Evolutionary conservation across 2,113 vertebrate genomes (phyloP), one percentile per base, ranked within the genome.

Genomic region (Cavia aperea): DNA sequence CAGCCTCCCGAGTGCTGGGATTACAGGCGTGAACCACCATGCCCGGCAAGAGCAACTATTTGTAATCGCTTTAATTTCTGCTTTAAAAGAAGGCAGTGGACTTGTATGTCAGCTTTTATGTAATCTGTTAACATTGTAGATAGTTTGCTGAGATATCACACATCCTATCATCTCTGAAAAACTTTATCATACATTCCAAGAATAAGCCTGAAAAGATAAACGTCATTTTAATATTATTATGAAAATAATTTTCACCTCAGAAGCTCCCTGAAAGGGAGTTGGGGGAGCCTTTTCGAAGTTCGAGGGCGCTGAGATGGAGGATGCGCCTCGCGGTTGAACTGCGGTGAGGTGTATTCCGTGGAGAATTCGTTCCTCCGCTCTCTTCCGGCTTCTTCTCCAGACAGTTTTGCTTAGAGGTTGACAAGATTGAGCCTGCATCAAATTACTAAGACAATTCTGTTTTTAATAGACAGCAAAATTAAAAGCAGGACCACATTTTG

Each of bases 401-500:
- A 19, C 62, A 62, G 51, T 89, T 96, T 66, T 93, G 63, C 63
- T 88, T 46, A 33, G 36, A 93, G 56, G 4, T 63, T 66, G 78
- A 49, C 56, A 88, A 46, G 63, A 65, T 33, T 63, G n/a, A 73
- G n/a, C 75, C 78, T 94, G 72, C 36, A 29, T 86, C 81, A 86
- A 60, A 86, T 89, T 81, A 72, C 31, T 89, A 70, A 86, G 54
- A 89, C 24, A 19, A 81, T 18, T 2, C 36, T 82, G 36, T 86
- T 93, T 60, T 94, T n/a, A 94, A 73, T 58, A 93, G 51, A 58
- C 23, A 94, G 60, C 63, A 92, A 81, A 94, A 91, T 36, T 68
- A 72, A 95, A 11, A 75, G 56, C 54, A 18, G 70, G 36, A 29
- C 46, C 54, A 15, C 39, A 36, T 72, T 92, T 90, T 86, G 36